Percentiles rank a stretch among this genome's conserved stretches.
Evolutionary conservation across 2,888 invertebrate species (phyloP).

Genomic region (Andrena marginata): DNA sequence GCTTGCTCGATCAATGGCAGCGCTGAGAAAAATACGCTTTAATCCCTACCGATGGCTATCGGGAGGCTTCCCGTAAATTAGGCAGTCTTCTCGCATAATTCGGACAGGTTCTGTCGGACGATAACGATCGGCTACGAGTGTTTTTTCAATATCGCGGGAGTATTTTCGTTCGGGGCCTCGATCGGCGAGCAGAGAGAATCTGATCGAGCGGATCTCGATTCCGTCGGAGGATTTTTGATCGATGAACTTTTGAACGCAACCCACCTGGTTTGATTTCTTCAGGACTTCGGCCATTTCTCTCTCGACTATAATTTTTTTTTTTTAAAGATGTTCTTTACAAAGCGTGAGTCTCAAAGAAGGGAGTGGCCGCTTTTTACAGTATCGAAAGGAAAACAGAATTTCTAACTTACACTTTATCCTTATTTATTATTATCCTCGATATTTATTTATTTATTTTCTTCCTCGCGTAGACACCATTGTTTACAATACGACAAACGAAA

Average conservation of each 20-base stretch:
- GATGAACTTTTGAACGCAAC: neutral
- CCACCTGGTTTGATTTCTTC: neutral
- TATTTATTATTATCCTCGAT: too few relatives aligned
- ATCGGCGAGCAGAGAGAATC: too few relatives aligned
- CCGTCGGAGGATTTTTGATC: neutral
- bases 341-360: too few relatives aligned
- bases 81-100: neutral
- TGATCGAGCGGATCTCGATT: neutral
- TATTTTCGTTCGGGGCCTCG: too few relatives aligned
- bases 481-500: too few relatives aligned
- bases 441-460: too few relatives aligned
- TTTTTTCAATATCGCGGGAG: too few relatives aligned
- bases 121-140: conserved; percentile 16
- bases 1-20: neutral
- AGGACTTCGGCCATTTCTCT: neutral
- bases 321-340: too few relatives aligned
- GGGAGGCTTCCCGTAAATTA: neutral
- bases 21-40: neutral
- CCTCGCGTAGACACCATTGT: too few relatives aligned
- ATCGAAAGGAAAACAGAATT: too few relatives aligned
- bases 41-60: neutral
- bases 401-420: too few relatives aligned
- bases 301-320: neutral
- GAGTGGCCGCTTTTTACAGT: too few relatives aligned
- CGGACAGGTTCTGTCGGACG: neutral